Evolutionary conservation across 37 sponge, comb jelly and placozoan species (phyloP), one percentile per base, ranked within the genome.

Genomic region (Cliona cf. orientalis): DNA sequence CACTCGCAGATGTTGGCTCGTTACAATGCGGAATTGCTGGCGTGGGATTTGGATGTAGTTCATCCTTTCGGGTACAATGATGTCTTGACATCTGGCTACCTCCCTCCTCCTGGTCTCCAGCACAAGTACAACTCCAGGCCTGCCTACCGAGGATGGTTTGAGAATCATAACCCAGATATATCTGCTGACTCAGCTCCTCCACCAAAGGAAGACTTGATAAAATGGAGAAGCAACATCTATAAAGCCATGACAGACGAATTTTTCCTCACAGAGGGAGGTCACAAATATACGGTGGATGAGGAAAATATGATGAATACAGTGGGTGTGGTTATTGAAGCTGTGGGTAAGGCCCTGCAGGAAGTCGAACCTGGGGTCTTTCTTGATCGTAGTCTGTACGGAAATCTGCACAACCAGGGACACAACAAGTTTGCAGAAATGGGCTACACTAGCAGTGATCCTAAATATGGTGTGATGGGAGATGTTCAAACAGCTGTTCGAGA

Each of bases 1-100:
- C 78, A 77, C 35, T 59, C 61, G 2, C 78, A 77, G 65, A 77
- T 77, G 78, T 1, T 77, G 0, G 78, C 78, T 40, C 78, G 78
- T 6, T 77, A 77, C 63, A 32, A 77, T 77, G 65, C 78, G 1
- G 78, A 77, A 40, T 40, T 44, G 42, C 26, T 60, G 62, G 38
- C 41, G 14, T 60, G 62, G 78, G 78, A 41, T 42, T 65, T 62
- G 11, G 56, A 46, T 29, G 14, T 74, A 12, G 41, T 36, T 9
- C 55, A 60, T 41, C n/a, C 64, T 26, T 77, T 38, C 37, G 31
- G 62, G 11, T 77, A 39, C 32, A 65, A 61, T 77, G 78, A 77
- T 26, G 40, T 75, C 3, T 22, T 57, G 22, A 58, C 34, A 14
- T 58, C 5, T 5, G 60, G 76, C 5, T 75, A 75, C 14, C 53